Conservation (phyloP, 2,797 vertebrate genomes). For the Carcharodon carcharias region DNA sequence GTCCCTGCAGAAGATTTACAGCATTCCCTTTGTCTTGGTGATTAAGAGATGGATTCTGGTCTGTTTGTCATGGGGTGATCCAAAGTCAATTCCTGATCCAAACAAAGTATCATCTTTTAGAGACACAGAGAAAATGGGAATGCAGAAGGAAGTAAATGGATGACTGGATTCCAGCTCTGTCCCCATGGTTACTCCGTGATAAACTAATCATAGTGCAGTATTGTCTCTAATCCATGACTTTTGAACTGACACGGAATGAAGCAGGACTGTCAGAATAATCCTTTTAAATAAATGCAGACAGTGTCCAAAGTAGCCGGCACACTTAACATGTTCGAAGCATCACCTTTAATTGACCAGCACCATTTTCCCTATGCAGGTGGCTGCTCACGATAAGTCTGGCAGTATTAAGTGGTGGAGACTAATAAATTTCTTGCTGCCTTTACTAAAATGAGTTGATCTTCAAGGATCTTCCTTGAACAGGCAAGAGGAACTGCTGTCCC, state of each 20-base stretch:
- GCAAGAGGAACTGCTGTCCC: not conserved
- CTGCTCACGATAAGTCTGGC: not conserved
- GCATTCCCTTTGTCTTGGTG: not conserved
- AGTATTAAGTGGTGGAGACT: not conserved
- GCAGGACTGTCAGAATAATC: not conserved
- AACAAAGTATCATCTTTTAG: not conserved
- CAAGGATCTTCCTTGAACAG: not conserved
- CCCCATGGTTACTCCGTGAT: not conserved
- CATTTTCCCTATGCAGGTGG: not conserved
- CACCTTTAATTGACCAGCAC: not conserved
- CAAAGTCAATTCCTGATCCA: not conserved
- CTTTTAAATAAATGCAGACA: not conserved
- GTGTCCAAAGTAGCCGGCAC: not conserved
- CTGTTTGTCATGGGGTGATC: not conserved
- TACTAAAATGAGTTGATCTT: not conserved
- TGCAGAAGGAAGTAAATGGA: not conserved
- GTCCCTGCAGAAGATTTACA: not conserved
- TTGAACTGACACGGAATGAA: not conserved
- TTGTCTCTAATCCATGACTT: not conserved
- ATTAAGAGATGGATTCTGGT: not conserved
- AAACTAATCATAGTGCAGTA: not conserved
- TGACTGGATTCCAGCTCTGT: not conserved
- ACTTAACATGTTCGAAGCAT: not conserved
- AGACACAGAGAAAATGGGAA: not conserved
- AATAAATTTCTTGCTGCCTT: not conserved